Evolutionary conservation across 2,888 invertebrate species (phyloP), one percentile per base, ranked within the genome.

Genomic region (Drosophila eohydei): DNA sequence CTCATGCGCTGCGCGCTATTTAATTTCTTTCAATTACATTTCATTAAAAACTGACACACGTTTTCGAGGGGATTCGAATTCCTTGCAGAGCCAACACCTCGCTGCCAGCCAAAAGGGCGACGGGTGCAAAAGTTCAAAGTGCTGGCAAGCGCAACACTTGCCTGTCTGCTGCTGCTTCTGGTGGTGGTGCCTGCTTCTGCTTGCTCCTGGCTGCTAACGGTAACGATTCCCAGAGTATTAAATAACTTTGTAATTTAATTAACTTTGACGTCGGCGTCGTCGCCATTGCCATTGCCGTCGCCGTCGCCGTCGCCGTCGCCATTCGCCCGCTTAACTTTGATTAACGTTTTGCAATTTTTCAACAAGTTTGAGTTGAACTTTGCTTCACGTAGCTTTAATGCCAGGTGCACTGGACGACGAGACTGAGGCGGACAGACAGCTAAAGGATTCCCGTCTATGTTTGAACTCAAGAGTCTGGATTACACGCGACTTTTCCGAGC

Each of bases 221-320:
- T 65, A 72, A 78, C 78, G 76, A 81, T 84, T 81, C 74, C 75
- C 80, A 85, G 80, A 78, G 86, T 89, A 86, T 86, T 86, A 89
- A 86, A 86, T 86, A 89, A 86, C 86, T 86, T 86, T 89, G 86
- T 86, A 86, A 86, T 86, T 86, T 86, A 86, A 86, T 86, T 86
- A 86, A 89, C 89, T 86, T 86, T 89, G 85, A 82, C 84, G 87
- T 77, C 77, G 71, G 41, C 71, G 58, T 65, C 63, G 55, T n/a
- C 61, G 65, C 43, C 65, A 12, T 44, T 26, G 44, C 26, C 43
- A 8, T 21, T 21, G 58, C 63, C 63, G 4, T 38, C 38, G 73
- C 59, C 55, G 41, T 34, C 50, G 51, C 6, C 56, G 38, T 36
- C 46, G 54, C 2, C 57, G 34, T 30, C 36, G 46, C 11, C 69